These are phyloP conservation scores for Aramus guarauna DNA, from an alignment of 2,113 vertebrate genomes.

Conservation along the genomic window DNA sequence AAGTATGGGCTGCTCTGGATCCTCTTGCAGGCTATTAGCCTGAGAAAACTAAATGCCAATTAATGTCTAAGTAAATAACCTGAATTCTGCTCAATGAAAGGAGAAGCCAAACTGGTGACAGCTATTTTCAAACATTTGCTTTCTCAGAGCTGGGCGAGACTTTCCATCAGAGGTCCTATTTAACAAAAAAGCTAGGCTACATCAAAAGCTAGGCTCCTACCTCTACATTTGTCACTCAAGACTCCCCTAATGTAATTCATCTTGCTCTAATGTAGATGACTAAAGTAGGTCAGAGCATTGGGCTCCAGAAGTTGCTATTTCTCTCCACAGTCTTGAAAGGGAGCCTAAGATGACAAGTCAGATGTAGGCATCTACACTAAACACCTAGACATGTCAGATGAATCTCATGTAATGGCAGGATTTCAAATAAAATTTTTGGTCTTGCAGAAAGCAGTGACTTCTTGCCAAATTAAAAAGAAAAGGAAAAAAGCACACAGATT, in stretches of 20 bases:
- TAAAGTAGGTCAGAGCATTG: slow-evolving; percentile 21
- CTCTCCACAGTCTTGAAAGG: neutral
- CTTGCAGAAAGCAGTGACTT: neutral
- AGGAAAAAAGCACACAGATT: neutral
- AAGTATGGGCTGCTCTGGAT: neutral
- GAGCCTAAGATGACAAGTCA: neutral
- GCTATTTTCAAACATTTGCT: neutral
- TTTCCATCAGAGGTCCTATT: neutral
- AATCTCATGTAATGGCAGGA: neutral
- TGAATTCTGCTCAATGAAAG: neutral
- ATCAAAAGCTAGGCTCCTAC: slow-evolving; percentile 6
- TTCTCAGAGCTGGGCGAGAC: neutral
- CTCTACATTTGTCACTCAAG: neutral
- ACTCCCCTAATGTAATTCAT: neutral
- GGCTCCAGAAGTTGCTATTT: neutral
- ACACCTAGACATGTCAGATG: neutral
- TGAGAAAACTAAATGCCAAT: neutral
- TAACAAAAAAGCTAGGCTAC: neutral
- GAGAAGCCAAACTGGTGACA: neutral
- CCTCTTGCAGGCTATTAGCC: neutral
- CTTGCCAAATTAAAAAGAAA: neutral
- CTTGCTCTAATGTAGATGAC: neutral
- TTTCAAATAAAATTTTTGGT: neutral
- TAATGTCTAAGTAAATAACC: neutral
- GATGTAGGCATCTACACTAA: neutral